Conservation (phyloP, 2,888 invertebrate species). For the Papilio gigon region DNA sequence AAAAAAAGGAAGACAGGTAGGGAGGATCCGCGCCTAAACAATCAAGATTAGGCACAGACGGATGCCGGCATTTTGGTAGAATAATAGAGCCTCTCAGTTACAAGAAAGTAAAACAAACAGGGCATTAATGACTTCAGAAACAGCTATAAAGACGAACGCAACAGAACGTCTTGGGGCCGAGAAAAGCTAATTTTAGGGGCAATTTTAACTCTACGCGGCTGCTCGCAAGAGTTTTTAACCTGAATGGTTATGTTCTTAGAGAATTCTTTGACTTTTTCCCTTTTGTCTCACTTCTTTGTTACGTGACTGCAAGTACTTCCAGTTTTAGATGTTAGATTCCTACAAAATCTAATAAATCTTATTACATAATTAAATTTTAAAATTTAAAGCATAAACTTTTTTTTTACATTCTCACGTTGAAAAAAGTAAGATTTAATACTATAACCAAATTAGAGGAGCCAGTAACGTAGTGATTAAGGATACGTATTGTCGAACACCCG, state of each 20-base stretch:
- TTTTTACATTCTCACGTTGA: no score
- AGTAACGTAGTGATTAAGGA: no score
- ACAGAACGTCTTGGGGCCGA: conserved; percentile 35
- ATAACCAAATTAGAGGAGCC: no score
- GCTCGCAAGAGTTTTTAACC: conserved; percentile 35
- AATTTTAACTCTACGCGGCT: conserved; percentile 39
- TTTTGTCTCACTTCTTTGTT: conserved; percentile 17
- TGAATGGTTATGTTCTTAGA: conserved; percentile 23
- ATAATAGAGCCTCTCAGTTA: conserved; percentile 37
- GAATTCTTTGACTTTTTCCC: conserved; percentile 30
- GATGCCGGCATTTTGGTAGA: conserved; percentile 37
- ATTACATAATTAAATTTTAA: not conserved
- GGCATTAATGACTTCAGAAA: conserved; percentile 42
- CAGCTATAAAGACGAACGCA: conserved; percentile 40
- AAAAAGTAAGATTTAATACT: no score
- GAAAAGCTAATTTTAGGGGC: conserved; percentile 41
- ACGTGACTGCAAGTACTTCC: conserved; percentile 7
- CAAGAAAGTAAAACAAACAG: conserved; percentile 39
- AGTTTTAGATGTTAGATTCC: conserved; percentile 1
- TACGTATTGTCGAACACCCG: no score
- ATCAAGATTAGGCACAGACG: conserved; percentile 37
- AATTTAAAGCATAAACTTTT: not conserved
- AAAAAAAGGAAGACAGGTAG: conserved; percentile 23
- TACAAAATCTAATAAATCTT: not conserved
- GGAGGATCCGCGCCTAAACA: conserved; percentile 23